Evolutionary conservation across 2,113 vertebrate species (phyloP).

Genomic region (Chrysemys picta): DNA sequence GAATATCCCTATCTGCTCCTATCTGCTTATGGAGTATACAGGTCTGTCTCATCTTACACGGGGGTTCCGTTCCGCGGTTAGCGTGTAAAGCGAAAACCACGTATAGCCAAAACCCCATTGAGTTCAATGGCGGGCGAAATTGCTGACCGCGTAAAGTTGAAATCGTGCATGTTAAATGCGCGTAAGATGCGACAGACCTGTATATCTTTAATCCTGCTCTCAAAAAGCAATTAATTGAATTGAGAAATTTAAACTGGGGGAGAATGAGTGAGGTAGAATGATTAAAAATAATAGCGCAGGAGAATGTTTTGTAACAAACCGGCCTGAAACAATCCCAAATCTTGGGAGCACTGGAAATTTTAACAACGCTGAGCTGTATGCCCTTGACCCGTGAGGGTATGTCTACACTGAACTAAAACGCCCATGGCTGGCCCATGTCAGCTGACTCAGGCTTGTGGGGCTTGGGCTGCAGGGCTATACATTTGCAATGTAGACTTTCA

Average conservation of each 20-base stretch:
- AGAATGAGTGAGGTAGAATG: not conserved
- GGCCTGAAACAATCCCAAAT: not conserved
- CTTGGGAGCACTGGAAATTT: not conserved
- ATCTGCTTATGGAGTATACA: not conserved
- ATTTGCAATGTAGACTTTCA: not conserved
- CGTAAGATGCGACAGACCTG: too few relatives aligned
- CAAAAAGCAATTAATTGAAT: not conserved
- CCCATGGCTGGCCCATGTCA: not conserved
- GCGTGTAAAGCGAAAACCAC: too few relatives aligned
- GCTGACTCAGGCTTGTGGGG: not conserved
- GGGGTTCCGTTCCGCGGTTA: too few relatives aligned
- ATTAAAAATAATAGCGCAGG: not conserved
- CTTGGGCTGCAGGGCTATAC: not conserved
- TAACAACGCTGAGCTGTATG: not conserved
- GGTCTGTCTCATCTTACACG: too few relatives aligned
- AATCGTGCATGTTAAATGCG: too few relatives aligned
- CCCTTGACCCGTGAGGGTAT: not conserved
- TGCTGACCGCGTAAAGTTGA: too few relatives aligned
- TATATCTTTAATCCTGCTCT: not conserved
- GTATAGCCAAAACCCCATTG: too few relatives aligned
- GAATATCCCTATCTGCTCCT: not conserved
- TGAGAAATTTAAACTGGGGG: not conserved
- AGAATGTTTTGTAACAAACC: not conserved
- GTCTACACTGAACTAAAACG: not conserved
- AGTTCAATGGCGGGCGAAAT: too few relatives aligned